phyloP scores from a whole-genome alignment of 2,113 vertebrate genomes.

The Arothron firmamentum region DNA sequence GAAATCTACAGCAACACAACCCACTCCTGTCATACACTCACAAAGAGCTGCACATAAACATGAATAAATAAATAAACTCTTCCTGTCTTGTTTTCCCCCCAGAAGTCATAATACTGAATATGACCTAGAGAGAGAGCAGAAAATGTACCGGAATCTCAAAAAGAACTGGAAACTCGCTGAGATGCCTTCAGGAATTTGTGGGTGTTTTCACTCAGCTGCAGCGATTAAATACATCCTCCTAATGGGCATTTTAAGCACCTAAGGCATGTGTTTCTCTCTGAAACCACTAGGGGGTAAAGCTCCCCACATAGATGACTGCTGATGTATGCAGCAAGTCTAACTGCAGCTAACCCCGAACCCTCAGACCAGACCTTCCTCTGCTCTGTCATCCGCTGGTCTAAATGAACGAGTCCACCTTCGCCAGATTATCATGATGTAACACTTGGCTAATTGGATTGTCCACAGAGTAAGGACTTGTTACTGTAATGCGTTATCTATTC shows the following conservation, averaged over 20 bases:
- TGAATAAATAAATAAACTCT: not conserved
- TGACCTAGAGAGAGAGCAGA: too few relatives aligned
- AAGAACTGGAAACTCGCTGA: constrained; percentile 4
- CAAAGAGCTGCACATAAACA: constrained; percentile 46
- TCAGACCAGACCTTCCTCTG: constrained; percentile 60
- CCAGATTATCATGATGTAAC: constrained; percentile 69
- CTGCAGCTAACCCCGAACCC: constrained; percentile 52
- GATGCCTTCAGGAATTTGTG: constrained; percentile 6
- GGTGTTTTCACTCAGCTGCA: constrained; percentile 23
- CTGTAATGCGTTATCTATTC: constrained; percentile 68
- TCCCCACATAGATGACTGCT: constrained; percentile 54
- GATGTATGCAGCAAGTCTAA: constrained; percentile 60
- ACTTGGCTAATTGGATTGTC: constrained; percentile 68
- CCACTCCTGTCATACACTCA: constrained; percentile 21
- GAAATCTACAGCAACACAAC: constrained; percentile 37
- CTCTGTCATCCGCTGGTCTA: constrained; percentile 57
- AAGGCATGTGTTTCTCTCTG: constrained; percentile 22
- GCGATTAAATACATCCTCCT: constrained; percentile 24
- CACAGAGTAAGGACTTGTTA: constrained; percentile 63
- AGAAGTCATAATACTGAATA: constrained; percentile 14
- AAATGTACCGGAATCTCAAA: constrained; percentile 2
- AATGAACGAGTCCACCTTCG: constrained; percentile 65
- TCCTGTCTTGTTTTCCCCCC: constrained; percentile 15
- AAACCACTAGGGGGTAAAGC: constrained; percentile 74
- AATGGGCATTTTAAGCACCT: constrained; percentile 41